Evolutionary conservation across 2,113 vertebrate species (phyloP).

Genomic region (Clarias macrocephalus): DNA sequence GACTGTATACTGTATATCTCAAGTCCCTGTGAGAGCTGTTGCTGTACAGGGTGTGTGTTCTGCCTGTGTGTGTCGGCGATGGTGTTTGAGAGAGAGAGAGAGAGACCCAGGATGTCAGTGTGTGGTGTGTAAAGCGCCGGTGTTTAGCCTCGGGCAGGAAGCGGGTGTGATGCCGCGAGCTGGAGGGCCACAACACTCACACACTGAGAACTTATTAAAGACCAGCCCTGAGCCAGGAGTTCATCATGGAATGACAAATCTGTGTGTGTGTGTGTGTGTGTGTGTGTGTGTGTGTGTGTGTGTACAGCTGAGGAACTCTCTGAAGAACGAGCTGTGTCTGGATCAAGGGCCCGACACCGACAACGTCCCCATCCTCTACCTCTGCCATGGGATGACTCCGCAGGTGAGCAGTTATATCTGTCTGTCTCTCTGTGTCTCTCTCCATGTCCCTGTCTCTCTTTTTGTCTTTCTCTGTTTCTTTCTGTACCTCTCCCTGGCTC

Average conservation of each 20-base stretch:
- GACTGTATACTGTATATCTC: no score
- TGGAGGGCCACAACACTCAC: background rate
- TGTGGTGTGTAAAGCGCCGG: background rate
- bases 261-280: background rate
- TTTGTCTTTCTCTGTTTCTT: background rate
- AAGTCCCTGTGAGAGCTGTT: background rate
- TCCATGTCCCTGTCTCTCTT: background rate
- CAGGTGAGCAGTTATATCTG: conserved; percentile 78
- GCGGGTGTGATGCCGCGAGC: background rate
- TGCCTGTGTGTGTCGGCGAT: no score
- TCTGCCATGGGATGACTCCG: conserved; percentile 96
- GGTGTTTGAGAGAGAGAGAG: background rate
- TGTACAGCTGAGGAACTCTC: conserved; percentile 88
- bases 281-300: conserved; percentile 30
- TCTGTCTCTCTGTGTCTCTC: background rate
- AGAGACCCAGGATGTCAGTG: background rate
- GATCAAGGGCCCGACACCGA: conserved; percentile 96
- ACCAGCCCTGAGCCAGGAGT: background rate
- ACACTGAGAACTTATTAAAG: background rate
- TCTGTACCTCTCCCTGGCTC: background rate
- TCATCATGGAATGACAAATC: background rate
- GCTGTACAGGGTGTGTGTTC: background rate
- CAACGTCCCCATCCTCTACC: conserved; percentile 94
- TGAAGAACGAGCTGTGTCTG: conserved; percentile 94
- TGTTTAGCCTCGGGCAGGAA: background rate